Evolutionary conservation across 2,113 vertebrate genomes (phyloP).

Genomic region (Malaclemys terrapin): DNA sequence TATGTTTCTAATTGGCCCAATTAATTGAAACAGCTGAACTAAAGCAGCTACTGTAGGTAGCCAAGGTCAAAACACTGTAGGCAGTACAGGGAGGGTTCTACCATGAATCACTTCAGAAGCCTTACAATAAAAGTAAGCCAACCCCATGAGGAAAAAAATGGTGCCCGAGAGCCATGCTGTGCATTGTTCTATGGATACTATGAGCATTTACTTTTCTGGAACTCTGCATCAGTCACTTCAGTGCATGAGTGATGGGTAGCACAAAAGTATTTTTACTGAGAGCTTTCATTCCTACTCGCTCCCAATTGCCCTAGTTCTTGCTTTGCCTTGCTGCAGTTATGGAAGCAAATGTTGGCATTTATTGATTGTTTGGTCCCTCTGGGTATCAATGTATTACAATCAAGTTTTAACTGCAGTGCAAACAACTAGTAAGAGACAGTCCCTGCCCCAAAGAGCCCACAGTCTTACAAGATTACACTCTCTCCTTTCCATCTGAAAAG

Average conservation of each 20-base stretch:
- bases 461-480: neutral
- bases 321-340: neutral
- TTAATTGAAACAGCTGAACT: neutral
- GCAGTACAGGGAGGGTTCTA: neutral
- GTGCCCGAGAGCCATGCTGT: neutral
- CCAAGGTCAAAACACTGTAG: neutral
- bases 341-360: neutral
- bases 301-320: neutral
- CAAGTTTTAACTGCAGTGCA: neutral
- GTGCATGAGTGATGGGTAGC: conserved; percentile 22
- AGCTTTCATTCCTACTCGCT: neutral
- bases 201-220: conserved; percentile 38
- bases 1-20: neutral
- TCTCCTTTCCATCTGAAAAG: neutral
- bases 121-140: conserved; percentile 16
- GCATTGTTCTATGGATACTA: conserved; percentile 26
- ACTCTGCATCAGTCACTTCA: neutral
- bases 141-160: conserved; percentile 25
- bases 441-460: neutral
- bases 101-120: conserved; percentile 6
- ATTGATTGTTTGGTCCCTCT: neutral
- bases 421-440: neutral
- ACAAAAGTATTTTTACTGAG: conserved; percentile 46
- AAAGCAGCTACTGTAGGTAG: conserved; percentile 4
- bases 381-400: neutral